These are phyloP conservation scores for Pitta sordida DNA, from an alignment of 2,113 vertebrate species.

Conservation along the genomic window DNA sequence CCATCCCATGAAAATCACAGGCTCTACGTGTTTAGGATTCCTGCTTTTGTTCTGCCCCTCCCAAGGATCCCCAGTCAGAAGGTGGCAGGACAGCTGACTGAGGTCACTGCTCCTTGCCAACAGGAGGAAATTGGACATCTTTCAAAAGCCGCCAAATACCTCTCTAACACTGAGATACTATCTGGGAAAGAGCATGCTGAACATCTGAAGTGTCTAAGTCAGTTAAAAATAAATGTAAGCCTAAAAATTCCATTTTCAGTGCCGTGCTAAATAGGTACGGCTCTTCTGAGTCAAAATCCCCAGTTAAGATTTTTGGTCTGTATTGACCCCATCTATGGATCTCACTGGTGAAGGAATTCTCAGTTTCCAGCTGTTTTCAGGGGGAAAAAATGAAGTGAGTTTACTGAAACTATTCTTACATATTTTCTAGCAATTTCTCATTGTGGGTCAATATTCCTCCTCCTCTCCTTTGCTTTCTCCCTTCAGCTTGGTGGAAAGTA, in stretches of 20 bases:
- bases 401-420: neutral
- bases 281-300: neutral
- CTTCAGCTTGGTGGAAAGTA: neutral
- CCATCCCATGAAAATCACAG: neutral
- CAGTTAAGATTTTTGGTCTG: neutral
- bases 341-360: neutral
- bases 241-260: neutral
- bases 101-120: neutral
- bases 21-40: fast-evolving
- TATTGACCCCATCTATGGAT: neutral
- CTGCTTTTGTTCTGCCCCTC: neutral
- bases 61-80: neutral
- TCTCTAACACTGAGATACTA: neutral
- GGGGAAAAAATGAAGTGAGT: neutral
- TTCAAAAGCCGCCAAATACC: neutral
- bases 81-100: neutral
- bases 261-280: neutral
- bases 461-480: neutral
- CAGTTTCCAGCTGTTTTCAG: neutral
- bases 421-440: neutral
- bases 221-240: neutral
- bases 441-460: neutral
- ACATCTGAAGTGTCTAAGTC: neutral
- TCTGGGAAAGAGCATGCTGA: neutral
- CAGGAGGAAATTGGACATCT: neutral